These are phyloP conservation scores for Syngnathus floridae DNA, from an alignment of 2,113 vertebrate genomes.

Conservation along the genomic window DNA sequence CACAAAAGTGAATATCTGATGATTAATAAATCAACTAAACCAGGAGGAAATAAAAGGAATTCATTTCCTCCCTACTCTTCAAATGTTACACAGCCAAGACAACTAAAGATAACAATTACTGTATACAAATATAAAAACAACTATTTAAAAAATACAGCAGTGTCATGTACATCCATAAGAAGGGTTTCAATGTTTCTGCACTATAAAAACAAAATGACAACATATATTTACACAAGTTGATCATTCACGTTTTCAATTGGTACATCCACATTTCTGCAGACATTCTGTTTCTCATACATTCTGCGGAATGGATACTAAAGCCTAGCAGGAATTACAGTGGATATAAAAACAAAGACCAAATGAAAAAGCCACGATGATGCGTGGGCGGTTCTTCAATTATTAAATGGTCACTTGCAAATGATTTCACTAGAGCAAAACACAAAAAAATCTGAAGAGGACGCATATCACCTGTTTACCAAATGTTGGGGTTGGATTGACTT, in stretches of 20 bases:
- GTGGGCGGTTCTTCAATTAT: neutral
- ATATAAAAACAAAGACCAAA: neutral
- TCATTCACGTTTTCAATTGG: slow-evolving; percentile 40
- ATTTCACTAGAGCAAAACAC: neutral
- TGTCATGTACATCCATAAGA: slow-evolving; percentile 72
- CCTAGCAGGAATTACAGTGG: slow-evolving; percentile 22
- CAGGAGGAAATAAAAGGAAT: slow-evolving; percentile 47
- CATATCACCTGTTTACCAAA: neutral
- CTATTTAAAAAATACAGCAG: slow-evolving; percentile 64
- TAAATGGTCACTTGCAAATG: neutral
- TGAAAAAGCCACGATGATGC: neutral
- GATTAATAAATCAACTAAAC: slow-evolving; percentile 48
- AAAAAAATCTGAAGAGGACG: neutral
- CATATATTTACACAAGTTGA: slow-evolving; percentile 69
- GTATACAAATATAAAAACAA: slow-evolving; percentile 70
- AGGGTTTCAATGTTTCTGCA: slow-evolving; percentile 60
- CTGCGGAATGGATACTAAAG: slow-evolving; percentile 41
- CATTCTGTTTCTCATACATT: slow-evolving; percentile 47
- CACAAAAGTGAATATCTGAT: slow-evolving; percentile 49
- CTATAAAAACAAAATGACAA: slow-evolving; percentile 72
- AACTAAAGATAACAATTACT: slow-evolving; percentile 61
- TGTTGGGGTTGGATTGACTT: neutral
- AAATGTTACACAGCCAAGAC: slow-evolving; percentile 62
- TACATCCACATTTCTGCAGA: slow-evolving; percentile 48
- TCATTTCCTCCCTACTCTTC: slow-evolving; percentile 43